Conservation (phyloP, 2,888 invertebrate species). For the Frankliniella fusca region DNA sequence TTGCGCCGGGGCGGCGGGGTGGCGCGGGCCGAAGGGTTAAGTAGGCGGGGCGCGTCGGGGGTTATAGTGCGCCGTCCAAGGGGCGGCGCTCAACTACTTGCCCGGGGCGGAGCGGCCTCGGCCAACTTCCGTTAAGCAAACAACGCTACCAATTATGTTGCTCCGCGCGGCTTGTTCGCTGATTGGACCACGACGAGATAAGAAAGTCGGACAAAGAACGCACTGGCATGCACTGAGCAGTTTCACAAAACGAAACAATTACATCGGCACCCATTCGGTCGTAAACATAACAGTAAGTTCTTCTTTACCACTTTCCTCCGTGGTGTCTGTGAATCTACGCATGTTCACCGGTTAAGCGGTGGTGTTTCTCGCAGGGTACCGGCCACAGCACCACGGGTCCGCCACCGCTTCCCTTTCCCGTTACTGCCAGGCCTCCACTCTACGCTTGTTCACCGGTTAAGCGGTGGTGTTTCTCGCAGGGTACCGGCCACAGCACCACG, state of each 20-base stretch:
- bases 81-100: too few species aligned
- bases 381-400: background rate
- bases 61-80: too few species aligned
- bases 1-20: too few species aligned
- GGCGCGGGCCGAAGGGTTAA: too few species aligned
- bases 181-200: background rate
- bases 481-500: background rate
- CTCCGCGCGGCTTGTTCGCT: background rate
- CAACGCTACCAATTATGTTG: background rate
- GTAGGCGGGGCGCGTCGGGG: too few species aligned
- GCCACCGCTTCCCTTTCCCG: too few species aligned
- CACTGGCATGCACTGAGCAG: background rate
- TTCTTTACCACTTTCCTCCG: too few species aligned
- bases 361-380: background rate
- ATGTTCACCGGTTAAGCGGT: background rate
- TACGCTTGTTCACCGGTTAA: background rate
- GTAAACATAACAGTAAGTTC: too few species aligned
- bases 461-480: background rate
- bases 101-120: background rate
- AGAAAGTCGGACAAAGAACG: too few species aligned
- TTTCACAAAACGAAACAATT: background rate
- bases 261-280: background rate
- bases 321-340: too few species aligned
- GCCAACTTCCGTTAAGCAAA: conserved; percentile 7
- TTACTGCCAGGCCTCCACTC: too few species aligned